Percentiles rank a stretch among this genome's conserved stretches.
phyloP scores from a whole-genome alignment of 2,888 invertebrate species.

The Dolichopus griseipennis region DNA sequence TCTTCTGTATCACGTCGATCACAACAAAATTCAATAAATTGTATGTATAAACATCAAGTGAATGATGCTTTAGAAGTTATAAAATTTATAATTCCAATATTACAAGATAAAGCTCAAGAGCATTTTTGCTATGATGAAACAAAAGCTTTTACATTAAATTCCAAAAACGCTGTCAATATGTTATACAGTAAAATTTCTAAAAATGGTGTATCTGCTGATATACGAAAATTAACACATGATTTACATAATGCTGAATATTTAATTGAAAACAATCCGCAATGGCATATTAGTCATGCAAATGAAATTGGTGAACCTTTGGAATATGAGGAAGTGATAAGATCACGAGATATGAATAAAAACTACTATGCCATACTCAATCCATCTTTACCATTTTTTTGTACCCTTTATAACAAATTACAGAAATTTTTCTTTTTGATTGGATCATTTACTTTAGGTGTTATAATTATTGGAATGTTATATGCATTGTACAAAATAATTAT shows the following conservation, averaged over 20 bases:
- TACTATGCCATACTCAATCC: slow-evolving; percentile 36
- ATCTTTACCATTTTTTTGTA: slow-evolving; percentile 37
- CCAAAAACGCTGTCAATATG: slow-evolving; percentile 53
- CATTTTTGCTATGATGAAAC: slow-evolving; percentile 37
- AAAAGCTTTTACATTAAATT: slow-evolving; percentile 51
- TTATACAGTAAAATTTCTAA: slow-evolving; percentile 27
- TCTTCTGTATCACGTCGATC: not conserved
- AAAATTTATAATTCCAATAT: slow-evolving; percentile 55
- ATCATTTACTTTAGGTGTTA: slow-evolving; percentile 38
- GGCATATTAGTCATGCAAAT: slow-evolving; percentile 58
- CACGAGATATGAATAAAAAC: slow-evolving; percentile 26
- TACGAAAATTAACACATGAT: slow-evolving; percentile 35
- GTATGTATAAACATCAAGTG: slow-evolving; percentile 55
- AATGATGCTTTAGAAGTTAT: slow-evolving; percentile 55
- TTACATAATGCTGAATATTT: slow-evolving; percentile 58
- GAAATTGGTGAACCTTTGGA: slow-evolving; percentile 39
- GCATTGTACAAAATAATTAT: slow-evolving; percentile 27
- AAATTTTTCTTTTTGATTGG: slow-evolving; percentile 41
- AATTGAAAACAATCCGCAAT: slow-evolving; percentile 59
- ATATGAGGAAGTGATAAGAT: slow-evolving; percentile 45
- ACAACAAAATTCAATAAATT: slow-evolving; percentile 44
- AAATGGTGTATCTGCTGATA: slow-evolving; percentile 15
- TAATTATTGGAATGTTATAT: slow-evolving; percentile 41
- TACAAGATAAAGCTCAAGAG: slow-evolving; percentile 48
- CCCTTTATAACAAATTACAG: slow-evolving; percentile 36